phyloP scores from a whole-genome alignment of 2,888 invertebrate genomes.

The Cheiracanthium punctorium region DNA sequence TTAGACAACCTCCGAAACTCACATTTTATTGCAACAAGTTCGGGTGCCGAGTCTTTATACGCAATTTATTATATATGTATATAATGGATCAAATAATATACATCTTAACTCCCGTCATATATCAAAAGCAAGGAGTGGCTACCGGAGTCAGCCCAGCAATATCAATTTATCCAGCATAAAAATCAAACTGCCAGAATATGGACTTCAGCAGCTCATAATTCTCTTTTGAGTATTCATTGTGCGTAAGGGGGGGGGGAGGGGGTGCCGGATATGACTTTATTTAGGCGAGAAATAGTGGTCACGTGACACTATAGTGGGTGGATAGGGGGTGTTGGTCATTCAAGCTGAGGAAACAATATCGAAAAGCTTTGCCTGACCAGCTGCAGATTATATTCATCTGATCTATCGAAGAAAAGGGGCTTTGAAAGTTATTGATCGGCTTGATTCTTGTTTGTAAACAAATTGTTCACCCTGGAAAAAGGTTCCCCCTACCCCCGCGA shows the following conservation, averaged over 20 bases:
- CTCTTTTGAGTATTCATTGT: conserved; percentile 34
- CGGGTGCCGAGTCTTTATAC: too few relatives aligned
- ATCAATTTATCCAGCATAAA: background rate
- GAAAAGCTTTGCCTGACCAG: conserved; percentile 46
- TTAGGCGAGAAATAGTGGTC: conserved; percentile 50
- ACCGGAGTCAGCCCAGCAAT: background rate
- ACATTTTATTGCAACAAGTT: too few relatives aligned
- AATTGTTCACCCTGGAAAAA: conserved; percentile 56
- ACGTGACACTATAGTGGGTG: conserved; percentile 56
- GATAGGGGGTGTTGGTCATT: conserved; percentile 61
- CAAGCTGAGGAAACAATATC: conserved; percentile 45
- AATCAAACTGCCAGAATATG: conserved; percentile 26
- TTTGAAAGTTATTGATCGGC: conserved; percentile 54
- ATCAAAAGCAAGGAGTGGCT: background rate
- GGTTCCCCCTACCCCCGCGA: conserved; percentile 11
- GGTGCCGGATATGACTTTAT: conserved; percentile 64
- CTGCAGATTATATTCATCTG: conserved; percentile 52
- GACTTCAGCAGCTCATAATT: conserved; percentile 29
- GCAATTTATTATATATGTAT: too few relatives aligned
- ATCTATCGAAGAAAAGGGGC: conserved; percentile 41
- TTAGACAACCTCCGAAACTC: too few relatives aligned
- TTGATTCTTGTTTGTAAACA: conserved; percentile 64
- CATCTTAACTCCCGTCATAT: too few relatives aligned
- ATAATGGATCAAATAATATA: too few relatives aligned
- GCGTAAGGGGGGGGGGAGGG: too few relatives aligned